Evolutionary conservation across 1,140 invertebrate genomes (phyloP), one percentile per base, ranked within the genome.

Genomic region (Paramacrobiotus metropolitanus): DNA sequence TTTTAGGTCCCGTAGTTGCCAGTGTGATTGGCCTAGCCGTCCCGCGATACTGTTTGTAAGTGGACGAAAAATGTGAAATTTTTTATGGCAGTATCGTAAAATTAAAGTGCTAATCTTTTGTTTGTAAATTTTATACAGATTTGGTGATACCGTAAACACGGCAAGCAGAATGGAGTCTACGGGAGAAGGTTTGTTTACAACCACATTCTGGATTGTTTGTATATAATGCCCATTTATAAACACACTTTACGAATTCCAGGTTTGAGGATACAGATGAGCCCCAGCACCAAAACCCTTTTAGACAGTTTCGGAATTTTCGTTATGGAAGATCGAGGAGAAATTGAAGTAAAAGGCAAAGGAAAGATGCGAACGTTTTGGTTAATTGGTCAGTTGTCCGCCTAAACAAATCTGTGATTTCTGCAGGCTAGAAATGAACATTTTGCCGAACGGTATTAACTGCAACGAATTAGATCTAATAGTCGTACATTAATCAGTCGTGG

Each of bases 161-260:
- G 86, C 87, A 2, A 87, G 85, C 0, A 77, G 89, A 61, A 93
- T 95, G 89, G 90, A 95, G 72, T 88, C 86, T 29, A 91, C 87
- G 68, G 89, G 90, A 20, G 77, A 82, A 75, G n/a, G n/a, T n/a
- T n/a, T n/a, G n/a, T n/a, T n/a, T n/a, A n/a, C n/a, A n/a, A n/a
- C n/a, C n/a, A n/a, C n/a, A n/a, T n/a, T n/a, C n/a, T n/a, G n/a
- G n/a, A n/a, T n/a, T n/a, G n/a, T n/a, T n/a, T n/a, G n/a, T n/a
- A n/a, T n/a, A n/a, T n/a, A n/a, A n/a, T n/a, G n/a, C n/a, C n/a
- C n/a, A n/a, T n/a, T n/a, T n/a, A n/a, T n/a, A n/a, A n/a, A n/a
- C n/a, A n/a, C n/a, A n/a, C n/a, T n/a, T n/a, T n/a, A n/a, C n/a
- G n/a, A n/a, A n/a, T n/a, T n/a, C n/a, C n/a, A n/a, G 78, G 81